phyloP scores from a whole-genome alignment of 2,113 vertebrate species.

The Lophura nycthemera region DNA sequence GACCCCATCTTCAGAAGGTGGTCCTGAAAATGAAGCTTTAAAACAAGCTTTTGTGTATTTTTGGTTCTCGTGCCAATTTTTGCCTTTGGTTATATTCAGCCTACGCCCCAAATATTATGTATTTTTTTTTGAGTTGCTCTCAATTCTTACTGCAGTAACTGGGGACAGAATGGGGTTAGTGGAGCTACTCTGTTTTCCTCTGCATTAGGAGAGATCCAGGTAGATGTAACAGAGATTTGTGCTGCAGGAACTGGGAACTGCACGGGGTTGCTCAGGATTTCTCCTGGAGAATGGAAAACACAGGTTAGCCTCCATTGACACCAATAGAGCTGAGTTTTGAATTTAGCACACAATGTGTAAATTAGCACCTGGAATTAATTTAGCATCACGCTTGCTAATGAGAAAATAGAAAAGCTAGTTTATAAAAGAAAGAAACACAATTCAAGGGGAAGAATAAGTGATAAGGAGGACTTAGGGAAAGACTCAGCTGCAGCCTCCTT shows the following conservation, averaged over 20 bases:
- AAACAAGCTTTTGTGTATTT: background rate
- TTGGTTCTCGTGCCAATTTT: background rate
- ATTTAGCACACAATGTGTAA: conserved; percentile 12
- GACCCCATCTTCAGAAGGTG: background rate
- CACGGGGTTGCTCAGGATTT: background rate
- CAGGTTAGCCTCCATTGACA: background rate
- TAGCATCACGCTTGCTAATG: conserved; percentile 56
- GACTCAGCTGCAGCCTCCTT: conserved; percentile 46
- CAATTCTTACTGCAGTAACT: background rate
- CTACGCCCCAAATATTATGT: background rate
- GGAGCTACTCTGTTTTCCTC: background rate
- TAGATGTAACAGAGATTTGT: background rate
- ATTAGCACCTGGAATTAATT: conserved; percentile 58
- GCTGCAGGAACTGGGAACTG: background rate
- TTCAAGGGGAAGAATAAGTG: conserved; percentile 51
- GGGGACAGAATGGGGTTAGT: conserved; percentile 52
- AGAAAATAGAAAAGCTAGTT: conserved; percentile 55
- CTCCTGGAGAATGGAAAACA: background rate
- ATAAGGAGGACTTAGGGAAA: conserved; percentile 24
- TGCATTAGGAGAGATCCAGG: background rate
- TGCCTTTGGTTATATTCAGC: background rate
- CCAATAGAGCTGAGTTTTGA: background rate
- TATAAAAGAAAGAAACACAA: conserved; percentile 58
- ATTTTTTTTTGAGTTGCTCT: background rate
- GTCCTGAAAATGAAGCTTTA: conserved; percentile 3